Base-by-base conservation (phyloP, 2,113 vertebrate species). In the Ornithorhynchus anatinus region DNA sequence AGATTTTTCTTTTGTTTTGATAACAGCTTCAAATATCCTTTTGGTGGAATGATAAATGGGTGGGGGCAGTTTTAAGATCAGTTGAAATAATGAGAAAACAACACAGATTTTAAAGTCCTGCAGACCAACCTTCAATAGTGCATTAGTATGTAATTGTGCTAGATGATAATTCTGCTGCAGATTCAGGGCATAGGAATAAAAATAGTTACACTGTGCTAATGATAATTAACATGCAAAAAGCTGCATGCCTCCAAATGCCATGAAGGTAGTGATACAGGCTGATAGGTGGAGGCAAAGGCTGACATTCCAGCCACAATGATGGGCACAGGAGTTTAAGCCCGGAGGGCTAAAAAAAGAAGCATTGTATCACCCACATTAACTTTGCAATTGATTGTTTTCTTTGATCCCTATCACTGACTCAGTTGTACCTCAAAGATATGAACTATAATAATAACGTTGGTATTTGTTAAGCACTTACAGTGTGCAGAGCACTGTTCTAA, bases 211-310 rank as follows among this genome's bases (percentile, higher is more conserved):
- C 51, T 13, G 23, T 0, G 10, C 64, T 25, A n/a, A 20, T 47
- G 69, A 39, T 63, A 67, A 81, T 86, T 44, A 82, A 3, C 22
- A 9, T 42, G 59, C 75, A 48, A 59, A 75, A 85, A 75, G n/a
- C n/a, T n/a, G n/a, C n/a, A n/a, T 54, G 0, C 27, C 36, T 60
- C 22, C 66, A 40, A 47, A 36, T 36, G 2, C 62, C 3, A 0
- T 17, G 81, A 66, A 81, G 73, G 77, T 20, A 74, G 63, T 48
- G 58, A 16, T 25, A 32, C 1, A 23, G 25, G 50, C 37, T 7
- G 19, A 64, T 61, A 43, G 43, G 40, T 22, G 33, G 19, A 59
- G 52, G 40, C 62, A 15, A 33, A 78, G 20, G 37, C 61, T 39
- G 47, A 44, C 6, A 32, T 15, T 25, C 14, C 45, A 47, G 45